These are phyloP conservation scores for Toxotes chatareus DNA, from an alignment of 2,113 vertebrate species.

Conservation along the genomic window DNA sequence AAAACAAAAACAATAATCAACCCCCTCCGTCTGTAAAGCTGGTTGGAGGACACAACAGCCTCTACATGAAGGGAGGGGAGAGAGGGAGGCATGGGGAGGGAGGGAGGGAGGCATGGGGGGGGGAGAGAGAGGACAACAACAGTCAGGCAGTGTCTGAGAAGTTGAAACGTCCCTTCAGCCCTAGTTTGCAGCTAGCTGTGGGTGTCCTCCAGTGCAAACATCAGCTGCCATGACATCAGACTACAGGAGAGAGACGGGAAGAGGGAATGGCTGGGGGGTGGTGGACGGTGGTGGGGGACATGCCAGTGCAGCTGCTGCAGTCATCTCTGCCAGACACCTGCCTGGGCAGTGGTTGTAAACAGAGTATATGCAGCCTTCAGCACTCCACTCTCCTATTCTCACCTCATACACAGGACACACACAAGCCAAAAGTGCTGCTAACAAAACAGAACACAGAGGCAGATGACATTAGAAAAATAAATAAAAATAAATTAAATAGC, in stretches of 20 bases:
- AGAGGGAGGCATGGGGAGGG: background rate
- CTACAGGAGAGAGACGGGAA: constrained; percentile 54
- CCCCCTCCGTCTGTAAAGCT: background rate
- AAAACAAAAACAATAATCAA: background rate
- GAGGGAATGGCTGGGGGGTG: constrained; percentile 5
- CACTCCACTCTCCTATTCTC: constrained; percentile 43
- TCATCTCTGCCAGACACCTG: constrained; percentile 71
- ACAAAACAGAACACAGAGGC: background rate
- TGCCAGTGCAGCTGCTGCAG: constrained; percentile 74
- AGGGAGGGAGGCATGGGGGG: background rate
- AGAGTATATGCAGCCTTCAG: constrained; percentile 21
- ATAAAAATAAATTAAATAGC: background rate
- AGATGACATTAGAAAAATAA: constrained; percentile 6
- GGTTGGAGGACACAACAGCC: constrained; percentile 38
- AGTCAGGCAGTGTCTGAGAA: constrained; percentile 53
- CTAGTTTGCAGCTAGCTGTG: constrained; percentile 21
- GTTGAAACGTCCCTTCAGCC: constrained; percentile 49
- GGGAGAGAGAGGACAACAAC: constrained; percentile 24
- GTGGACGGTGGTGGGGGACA: constrained; percentile 8
- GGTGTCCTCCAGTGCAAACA: constrained; percentile 55
- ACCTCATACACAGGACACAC: constrained; percentile 31
- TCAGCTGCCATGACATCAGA: constrained; percentile 77
- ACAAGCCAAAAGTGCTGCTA: constrained; percentile 24
- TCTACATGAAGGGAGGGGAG: background rate
- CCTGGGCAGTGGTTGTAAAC: constrained; percentile 55